Conservation (phyloP, 2,113 vertebrate species). For the Sigmodon hispidus region DNA sequence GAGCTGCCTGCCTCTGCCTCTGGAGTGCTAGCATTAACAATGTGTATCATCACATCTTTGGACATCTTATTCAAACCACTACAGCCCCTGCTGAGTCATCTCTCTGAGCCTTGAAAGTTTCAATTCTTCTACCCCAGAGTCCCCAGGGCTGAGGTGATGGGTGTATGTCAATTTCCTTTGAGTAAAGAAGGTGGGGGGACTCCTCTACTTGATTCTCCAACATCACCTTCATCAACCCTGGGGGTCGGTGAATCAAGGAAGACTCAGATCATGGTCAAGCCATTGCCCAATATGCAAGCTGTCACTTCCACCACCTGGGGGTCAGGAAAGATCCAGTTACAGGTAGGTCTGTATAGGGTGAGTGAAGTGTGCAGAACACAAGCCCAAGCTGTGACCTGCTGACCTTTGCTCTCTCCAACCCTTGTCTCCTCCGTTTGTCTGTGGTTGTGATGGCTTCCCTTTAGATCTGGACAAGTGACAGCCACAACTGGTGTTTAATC, state of each 20-base stretch:
- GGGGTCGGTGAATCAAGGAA: not conserved
- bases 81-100: not conserved
- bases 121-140: not conserved
- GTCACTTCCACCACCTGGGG: conserved; percentile 23
- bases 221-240: not conserved
- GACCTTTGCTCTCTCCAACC: not conserved
- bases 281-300: conserved; percentile 16
- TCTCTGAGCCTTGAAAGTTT: too few relatives aligned
- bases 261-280: not conserved
- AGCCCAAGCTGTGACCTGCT: not conserved
- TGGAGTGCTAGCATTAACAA: not conserved
- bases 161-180: not conserved
- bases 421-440: conserved; percentile 65
- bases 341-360: not conserved
- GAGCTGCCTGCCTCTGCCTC: not conserved
- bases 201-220: not conserved
- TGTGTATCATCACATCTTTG: not conserved
- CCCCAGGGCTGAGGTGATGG: not conserved
- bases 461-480: not conserved
- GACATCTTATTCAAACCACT: not conserved
- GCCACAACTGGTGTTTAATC: not conserved
- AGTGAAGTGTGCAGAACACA: not conserved
- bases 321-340: not conserved
- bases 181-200: not conserved
- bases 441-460: conserved; percentile 44